Conservation (phyloP, 2,888 invertebrate species). For the Tholera decimalis region DNA sequence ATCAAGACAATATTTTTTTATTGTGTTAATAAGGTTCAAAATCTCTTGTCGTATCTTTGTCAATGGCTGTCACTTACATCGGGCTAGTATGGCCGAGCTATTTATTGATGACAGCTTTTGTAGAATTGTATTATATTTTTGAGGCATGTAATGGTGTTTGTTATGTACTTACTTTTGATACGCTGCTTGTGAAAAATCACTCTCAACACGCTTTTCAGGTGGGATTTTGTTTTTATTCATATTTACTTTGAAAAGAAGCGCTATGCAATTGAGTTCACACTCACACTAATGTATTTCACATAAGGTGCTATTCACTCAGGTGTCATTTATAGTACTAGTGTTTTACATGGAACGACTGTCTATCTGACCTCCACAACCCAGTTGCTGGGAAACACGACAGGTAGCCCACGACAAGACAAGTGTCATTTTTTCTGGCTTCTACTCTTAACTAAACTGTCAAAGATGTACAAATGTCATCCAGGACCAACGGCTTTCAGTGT, state of each 20-base stretch:
- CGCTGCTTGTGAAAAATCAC: constrained; percentile 24
- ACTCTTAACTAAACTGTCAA: too few relatives aligned
- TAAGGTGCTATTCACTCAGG: too few relatives aligned
- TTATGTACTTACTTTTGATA: constrained; percentile 12
- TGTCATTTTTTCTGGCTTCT: too few relatives aligned
- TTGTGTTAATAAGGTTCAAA: constrained; percentile 62
- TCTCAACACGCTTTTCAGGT: neutral
- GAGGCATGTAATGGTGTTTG: constrained; percentile 32
- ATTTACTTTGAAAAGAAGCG: neutral
- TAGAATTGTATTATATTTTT: constrained; percentile 27
- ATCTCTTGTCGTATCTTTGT: constrained; percentile 55
- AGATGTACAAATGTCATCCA: too few relatives aligned
- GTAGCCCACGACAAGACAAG: too few relatives aligned
- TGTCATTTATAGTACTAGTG: too few relatives aligned
- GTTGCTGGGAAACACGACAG: too few relatives aligned
- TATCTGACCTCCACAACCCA: too few relatives aligned
- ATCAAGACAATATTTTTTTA: constrained; percentile 69
- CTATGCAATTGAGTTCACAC: neutral
- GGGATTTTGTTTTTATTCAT: constrained; percentile 10
- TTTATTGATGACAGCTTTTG: constrained; percentile 34
- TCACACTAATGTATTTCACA: too few relatives aligned
- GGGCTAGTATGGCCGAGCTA: constrained; percentile 18
- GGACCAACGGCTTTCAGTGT: too few relatives aligned
- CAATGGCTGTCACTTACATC: constrained; percentile 54
- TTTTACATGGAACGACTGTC: too few relatives aligned